These are phyloP conservation scores for Melanocharis versteri DNA, from an alignment of 2,113 vertebrate genomes.

Conservation along the genomic window DNA sequence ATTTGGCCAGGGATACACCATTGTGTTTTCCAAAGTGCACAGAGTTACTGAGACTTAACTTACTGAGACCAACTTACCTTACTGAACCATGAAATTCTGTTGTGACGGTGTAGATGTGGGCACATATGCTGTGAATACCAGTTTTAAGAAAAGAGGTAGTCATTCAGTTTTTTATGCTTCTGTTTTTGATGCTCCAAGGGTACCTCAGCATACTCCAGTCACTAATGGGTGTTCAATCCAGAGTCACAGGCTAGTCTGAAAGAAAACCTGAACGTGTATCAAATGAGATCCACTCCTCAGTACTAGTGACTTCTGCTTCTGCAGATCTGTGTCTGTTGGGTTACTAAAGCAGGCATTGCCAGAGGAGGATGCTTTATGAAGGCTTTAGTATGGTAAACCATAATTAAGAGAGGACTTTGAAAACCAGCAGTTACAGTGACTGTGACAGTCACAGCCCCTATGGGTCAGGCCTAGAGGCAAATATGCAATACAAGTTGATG, in stretches of 20 bases:
- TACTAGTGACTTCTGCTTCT: neutral
- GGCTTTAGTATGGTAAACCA: neutral
- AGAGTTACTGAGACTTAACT: neutral
- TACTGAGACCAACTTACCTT: no score
- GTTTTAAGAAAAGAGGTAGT: neutral
- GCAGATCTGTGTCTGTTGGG: neutral
- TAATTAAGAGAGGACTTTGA: neutral
- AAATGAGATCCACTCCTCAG: neutral
- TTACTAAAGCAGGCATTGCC: neutral
- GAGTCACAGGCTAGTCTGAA: neutral
- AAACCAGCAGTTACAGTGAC: neutral
- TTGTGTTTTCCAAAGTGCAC: neutral
- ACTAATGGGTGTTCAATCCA: neutral
- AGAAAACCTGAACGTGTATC: neutral
- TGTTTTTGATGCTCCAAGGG: neutral
- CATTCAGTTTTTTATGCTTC: neutral
- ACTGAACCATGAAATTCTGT: neutral
- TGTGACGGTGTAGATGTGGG: rapidly evolving
- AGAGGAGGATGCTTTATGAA: neutral
- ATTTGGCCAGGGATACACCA: neutral
- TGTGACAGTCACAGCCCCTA: neutral
- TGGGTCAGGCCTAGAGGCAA: neutral
- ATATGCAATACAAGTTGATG: neutral
- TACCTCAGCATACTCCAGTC: neutral
- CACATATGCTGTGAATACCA: rapidly evolving